Conservation (phyloP, 64 coral and sea anemone species). For the Platygyra sinensis region DNA sequence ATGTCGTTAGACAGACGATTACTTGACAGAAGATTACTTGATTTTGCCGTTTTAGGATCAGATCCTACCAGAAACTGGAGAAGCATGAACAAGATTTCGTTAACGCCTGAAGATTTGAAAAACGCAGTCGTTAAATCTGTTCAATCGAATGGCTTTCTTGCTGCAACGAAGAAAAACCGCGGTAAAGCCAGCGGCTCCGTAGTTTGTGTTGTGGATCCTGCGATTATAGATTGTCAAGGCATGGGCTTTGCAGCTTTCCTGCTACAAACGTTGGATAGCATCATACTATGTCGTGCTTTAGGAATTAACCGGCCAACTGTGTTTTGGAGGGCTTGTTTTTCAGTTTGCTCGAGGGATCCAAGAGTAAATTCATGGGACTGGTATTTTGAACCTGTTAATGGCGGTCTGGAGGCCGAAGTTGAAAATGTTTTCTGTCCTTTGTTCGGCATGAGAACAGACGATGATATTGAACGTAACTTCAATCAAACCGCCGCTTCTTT, state of each 20-base stretch:
- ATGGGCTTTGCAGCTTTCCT: slow-evolving; percentile 54
- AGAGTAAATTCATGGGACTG: slow-evolving; percentile 75
- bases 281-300: slow-evolving; percentile 40
- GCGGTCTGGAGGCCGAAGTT: too few species aligned
- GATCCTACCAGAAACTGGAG: too few species aligned
- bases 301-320: slow-evolving; percentile 61
- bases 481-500: too few species aligned
- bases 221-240: slow-evolving; percentile 26
- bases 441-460: too few species aligned
- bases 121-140: not conserved
- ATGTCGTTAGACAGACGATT: too few species aligned
- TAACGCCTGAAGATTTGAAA: not conserved
- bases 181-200: not conserved
- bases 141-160: not conserved
- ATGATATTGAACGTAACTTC: too few species aligned
- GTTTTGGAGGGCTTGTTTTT: slow-evolving; percentile 62
- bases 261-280: slow-evolving; percentile 59
- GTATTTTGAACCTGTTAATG: slow-evolving; percentile 60
- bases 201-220: slow-evolving; percentile 57
- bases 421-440: too few species aligned
- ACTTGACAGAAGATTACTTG: too few species aligned
- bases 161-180: not conserved
- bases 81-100: too few species aligned
- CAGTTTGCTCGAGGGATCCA: slow-evolving; percentile 47
- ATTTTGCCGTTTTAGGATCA: too few species aligned